Evolutionary conservation across 2,888 invertebrate species (phyloP).

Genomic region (Parthenolecanium corni): DNA sequence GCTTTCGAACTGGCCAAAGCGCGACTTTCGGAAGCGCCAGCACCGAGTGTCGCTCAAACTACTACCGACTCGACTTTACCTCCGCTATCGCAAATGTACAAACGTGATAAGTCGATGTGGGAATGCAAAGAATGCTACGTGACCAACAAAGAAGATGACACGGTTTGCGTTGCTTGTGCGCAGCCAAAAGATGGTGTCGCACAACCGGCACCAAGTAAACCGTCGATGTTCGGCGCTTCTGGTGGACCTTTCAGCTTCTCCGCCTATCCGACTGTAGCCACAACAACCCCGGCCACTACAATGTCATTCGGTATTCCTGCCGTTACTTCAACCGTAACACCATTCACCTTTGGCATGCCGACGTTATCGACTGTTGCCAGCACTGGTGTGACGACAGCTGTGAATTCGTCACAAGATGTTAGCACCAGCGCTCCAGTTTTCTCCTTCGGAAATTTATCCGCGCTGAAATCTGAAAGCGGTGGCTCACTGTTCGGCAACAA

Average conservation of each 20-base stretch:
- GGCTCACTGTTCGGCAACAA: background rate
- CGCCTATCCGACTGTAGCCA: background rate
- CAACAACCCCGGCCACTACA: background rate
- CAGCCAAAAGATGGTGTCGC: slow-evolving; percentile 30
- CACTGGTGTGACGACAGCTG: background rate
- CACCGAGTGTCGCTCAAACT: no score
- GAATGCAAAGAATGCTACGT: slow-evolving; percentile 43
- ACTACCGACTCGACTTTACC: slow-evolving; percentile 32
- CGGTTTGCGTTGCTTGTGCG: slow-evolving; percentile 51
- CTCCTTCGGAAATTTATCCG: background rate
- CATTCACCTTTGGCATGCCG: background rate
- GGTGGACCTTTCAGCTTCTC: background rate
- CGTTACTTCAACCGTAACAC: background rate
- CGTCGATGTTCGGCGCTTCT: background rate
- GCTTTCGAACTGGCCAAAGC: slow-evolving; percentile 6
- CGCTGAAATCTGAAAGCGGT: background rate
- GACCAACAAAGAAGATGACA: slow-evolving; percentile 46
- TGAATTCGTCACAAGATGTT: background rate
- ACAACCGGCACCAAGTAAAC: background rate
- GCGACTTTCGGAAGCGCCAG: no score
- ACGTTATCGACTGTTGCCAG: background rate
- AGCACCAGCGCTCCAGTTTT: background rate
- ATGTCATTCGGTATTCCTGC: background rate
- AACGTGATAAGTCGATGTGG: slow-evolving; percentile 40
- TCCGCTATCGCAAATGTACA: slow-evolving; percentile 34